These are phyloP conservation scores for Dufourea novaeangliae DNA, from an alignment of 1,140 invertebrate genomes.

Conservation along the genomic window DNA sequence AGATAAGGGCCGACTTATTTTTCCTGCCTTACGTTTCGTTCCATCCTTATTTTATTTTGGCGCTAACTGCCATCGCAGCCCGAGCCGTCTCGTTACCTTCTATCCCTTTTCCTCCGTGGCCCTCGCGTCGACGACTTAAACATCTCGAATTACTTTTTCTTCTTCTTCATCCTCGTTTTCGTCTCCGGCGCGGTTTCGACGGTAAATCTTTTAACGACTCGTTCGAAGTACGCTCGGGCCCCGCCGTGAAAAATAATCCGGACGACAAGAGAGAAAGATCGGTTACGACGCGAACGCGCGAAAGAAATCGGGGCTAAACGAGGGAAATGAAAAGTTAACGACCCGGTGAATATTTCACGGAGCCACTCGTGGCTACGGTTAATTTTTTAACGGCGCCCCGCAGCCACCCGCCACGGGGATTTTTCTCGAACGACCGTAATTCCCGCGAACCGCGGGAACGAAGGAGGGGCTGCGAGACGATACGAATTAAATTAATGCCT, in stretches of 20 bases:
- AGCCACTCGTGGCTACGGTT: neutral
- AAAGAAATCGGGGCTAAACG: neutral
- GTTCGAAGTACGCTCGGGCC: no score
- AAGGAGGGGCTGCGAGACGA: neutral
- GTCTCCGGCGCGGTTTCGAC: neutral
- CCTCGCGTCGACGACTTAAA: neutral
- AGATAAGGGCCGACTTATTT: conserved; percentile 80
- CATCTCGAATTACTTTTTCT: neutral
- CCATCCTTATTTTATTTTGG: conserved; percentile 79
- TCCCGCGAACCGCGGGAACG: neutral
- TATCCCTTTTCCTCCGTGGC: no score
- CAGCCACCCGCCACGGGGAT: neutral
- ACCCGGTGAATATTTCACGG: conserved; percentile 12
- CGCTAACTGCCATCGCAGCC: conserved; percentile 75
- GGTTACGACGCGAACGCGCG: neutral
- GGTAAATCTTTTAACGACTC: no score
- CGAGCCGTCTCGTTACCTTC: conserved; percentile 55
- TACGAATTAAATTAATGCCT: conserved; percentile 64
- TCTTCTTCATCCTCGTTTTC: neutral
- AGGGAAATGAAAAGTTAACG: conserved; percentile 19
- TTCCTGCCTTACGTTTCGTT: conserved; percentile 77
- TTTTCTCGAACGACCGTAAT: conserved; percentile 12
- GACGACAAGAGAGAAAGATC: neutral
- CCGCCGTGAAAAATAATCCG: neutral
- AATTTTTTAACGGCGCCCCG: neutral